A percentile compares a stretch with the other conserved stretches of the same genome.
Evolutionary conservation across 2,888 invertebrate genomes (phyloP).

Genomic region (Polymixis lichenea): DNA sequence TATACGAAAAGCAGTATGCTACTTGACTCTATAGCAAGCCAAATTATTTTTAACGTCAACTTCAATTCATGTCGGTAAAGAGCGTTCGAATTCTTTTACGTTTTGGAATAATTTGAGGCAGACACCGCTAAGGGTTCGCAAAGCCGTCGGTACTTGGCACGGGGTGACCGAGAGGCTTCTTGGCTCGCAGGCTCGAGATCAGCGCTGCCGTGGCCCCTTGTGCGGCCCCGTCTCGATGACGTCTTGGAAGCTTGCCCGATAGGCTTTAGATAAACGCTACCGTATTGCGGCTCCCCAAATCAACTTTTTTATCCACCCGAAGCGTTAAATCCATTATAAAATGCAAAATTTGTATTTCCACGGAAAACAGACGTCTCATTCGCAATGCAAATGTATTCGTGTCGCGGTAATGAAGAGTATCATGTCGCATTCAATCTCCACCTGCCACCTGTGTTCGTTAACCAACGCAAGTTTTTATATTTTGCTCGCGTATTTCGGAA

Average conservation of each 20-base stretch:
- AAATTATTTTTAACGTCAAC: conserved; percentile 27
- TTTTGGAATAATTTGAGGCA: conserved; percentile 54
- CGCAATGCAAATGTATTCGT: conserved; percentile 71
- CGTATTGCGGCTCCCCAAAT: conserved; percentile 76
- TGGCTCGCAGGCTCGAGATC: conserved; percentile 74
- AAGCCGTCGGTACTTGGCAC: conserved; percentile 77
- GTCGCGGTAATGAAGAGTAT: conserved; percentile 69
- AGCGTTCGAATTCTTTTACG: conserved; percentile 37
- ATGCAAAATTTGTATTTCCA: conserved; percentile 50
- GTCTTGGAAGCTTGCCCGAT: conserved; percentile 87
- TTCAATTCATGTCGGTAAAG: conserved; percentile 33
- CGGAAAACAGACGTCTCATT: conserved; percentile 63
- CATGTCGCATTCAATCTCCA: conserved; percentile 69
- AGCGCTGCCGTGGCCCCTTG: conserved; percentile 74
- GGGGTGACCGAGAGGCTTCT: conserved; percentile 75
- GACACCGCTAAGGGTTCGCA: conserved; percentile 60
- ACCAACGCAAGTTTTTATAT: conserved; percentile 62
- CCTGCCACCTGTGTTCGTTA: conserved; percentile 66
- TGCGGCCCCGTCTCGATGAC: conserved; percentile 74
- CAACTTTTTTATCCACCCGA: conserved; percentile 55
- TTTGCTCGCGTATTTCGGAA: conserved; percentile 61
- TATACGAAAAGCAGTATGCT: conserved; percentile 8
- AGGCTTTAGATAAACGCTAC: conserved; percentile 81
- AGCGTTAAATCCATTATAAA: conserved; percentile 39
- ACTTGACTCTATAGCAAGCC: background rate